Base-by-base conservation (phyloP, 2,113 vertebrate genomes). In the Scalopus aquaticus region DNA sequence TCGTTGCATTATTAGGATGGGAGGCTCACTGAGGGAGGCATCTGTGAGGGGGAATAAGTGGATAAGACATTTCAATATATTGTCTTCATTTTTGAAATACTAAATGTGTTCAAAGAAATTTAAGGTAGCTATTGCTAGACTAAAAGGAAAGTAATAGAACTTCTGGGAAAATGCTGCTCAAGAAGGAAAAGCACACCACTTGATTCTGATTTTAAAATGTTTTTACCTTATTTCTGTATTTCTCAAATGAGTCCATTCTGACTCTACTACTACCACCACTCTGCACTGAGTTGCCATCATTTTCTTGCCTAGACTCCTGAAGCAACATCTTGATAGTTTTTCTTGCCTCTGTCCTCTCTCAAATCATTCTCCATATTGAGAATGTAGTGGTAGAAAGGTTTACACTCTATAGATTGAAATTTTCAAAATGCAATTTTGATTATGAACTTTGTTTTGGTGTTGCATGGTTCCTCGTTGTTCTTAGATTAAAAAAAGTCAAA, bases 241-340 rank as follows among this genome's bases (percentile, higher is more conserved):
- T 89, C 54, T 85, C 35, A 80, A 81, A 82, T 92, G 9, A 77
- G 20, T 82, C 19, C 10, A 49, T 90, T 94, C 35, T 90, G 16
- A 86, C 51, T 81, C 20, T 81, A 24, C 15, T 91, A 44, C 28
- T 79, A 17, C 10, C 16, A 69, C 49, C 79, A 82, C 42, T 86
- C 24, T 65, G 58, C 51, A 87, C 5, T 81, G 72, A 88, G 22
- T 86, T 86, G 37, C 15, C 39, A 70, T 93, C 16, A 15, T 73
- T 95, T 35, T 67, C 32, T 82, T 94, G 9, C 16, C 17, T 93
- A 35, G 20, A 73, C 6, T 54, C 16, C 37, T 76, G 32, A 16
- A 73, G 44, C 70, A 89, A 35, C 24, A 51, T 90, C 44, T 80
- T 81, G 78, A 60, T 62, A 62, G 60, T 93, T 78, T 51, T 96